These are phyloP conservation scores for Gerris lacustris DNA, from an alignment of 2,888 invertebrate genomes.

Conservation along the genomic window DNA sequence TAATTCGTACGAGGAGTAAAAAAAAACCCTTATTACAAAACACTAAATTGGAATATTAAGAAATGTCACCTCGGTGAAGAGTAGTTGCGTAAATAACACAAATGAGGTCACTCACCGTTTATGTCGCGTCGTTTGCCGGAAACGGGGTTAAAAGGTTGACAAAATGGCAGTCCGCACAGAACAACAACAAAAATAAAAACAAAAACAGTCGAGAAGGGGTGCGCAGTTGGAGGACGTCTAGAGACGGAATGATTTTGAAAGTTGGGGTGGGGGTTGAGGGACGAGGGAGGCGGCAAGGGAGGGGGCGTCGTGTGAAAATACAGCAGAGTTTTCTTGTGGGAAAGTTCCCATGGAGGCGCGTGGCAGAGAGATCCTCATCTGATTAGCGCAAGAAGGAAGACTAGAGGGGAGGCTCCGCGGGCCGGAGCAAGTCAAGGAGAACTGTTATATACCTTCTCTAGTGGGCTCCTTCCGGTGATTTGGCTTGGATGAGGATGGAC, in stretches of 20 bases:
- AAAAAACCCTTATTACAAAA: too few relatives aligned
- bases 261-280: background rate
- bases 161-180: background rate
- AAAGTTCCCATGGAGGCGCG: constrained; percentile 8
- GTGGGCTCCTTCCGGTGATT: too few relatives aligned
- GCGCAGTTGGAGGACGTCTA: background rate
- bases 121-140: background rate
- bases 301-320: constrained; percentile 7
- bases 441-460: too few relatives aligned
- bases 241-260: constrained; percentile 3
- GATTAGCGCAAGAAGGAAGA: background rate
- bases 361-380: constrained; percentile 3
- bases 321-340: background rate
- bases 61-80: too few relatives aligned
- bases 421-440: too few relatives aligned
- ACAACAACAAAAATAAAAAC: background rate
- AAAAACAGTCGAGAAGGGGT: background rate
- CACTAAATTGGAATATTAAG: too few relatives aligned
- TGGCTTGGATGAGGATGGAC: too few relatives aligned
- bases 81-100: background rate
- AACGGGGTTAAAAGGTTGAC: constrained; percentile 3
- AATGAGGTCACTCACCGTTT: background rate
- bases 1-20: too few relatives aligned
- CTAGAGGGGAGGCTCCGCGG: too few relatives aligned
- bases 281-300: background rate